Evolutionary conservation across 2,888 invertebrate species (phyloP).

Genomic region (Megamerina dolium): DNA sequence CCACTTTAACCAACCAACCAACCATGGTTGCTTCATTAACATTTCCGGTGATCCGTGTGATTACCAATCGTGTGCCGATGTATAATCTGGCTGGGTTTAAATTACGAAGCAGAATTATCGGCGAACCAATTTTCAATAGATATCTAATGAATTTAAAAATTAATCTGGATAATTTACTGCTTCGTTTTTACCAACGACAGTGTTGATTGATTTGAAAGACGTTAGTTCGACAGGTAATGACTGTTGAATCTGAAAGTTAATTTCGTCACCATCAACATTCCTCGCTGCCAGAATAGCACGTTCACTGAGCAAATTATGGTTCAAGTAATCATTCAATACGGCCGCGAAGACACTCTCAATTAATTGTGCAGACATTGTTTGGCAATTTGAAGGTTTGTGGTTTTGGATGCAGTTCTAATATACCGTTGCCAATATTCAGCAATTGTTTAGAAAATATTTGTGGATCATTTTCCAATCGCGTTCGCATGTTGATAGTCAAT

Average conservation of each 20-base stretch:
- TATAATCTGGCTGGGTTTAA: slow-evolving; percentile 14
- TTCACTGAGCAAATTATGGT: background rate
- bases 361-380: too few relatives aligned
- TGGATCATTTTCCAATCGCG: too few relatives aligned
- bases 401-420: too few relatives aligned
- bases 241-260: background rate
- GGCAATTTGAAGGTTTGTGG: too few relatives aligned
- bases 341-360: background rate
- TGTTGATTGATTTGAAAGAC: background rate
- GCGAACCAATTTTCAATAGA: slow-evolving; percentile 27
- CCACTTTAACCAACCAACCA: too few relatives aligned
- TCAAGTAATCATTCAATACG: background rate
- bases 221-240: too few relatives aligned
- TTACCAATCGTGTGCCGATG: slow-evolving; percentile 10
- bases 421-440: too few relatives aligned
- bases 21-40: background rate
- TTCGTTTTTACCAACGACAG: slow-evolving; percentile 4
- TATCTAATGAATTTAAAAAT: slow-evolving; percentile 16
- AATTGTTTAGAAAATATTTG: too few relatives aligned
- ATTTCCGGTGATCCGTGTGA: slow-evolving; percentile 1
- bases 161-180: slow-evolving; percentile 8
- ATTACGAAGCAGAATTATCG: slow-evolving; percentile 15
- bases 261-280: background rate
- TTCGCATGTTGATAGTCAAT: too few relatives aligned
- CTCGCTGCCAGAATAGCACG: background rate